A percentile compares a stretch with the other conserved stretches of the same genome.
These are phyloP conservation scores for Amphiura filiformis DNA, from an alignment of 35 echinoderm and acorn worm genomes.

Conservation along the genomic window DNA sequence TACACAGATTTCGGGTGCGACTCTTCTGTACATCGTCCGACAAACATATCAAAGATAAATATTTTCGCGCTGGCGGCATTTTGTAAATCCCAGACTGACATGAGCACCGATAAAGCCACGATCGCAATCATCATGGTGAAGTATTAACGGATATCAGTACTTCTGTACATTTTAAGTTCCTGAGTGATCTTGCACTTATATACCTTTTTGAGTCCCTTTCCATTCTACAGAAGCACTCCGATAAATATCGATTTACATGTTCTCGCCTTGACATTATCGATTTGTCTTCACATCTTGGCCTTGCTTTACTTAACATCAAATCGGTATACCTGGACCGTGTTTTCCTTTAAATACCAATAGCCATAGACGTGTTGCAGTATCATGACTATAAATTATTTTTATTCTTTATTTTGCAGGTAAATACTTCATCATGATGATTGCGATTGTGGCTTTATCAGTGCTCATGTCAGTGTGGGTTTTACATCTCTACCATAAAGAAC, in stretches of 20 bases:
- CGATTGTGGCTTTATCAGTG: constrained; percentile 63
- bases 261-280: too few species aligned
- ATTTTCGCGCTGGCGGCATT: constrained; percentile 36
- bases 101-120: constrained; percentile 64
- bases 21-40: constrained; percentile 37
- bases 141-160: too few species aligned
- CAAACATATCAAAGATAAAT: constrained; percentile 54
- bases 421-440: constrained; percentile 86
- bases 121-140: constrained; percentile 74
- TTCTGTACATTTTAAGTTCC: too few species aligned
- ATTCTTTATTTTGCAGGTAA: constrained; percentile 40
- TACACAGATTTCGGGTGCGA: constrained; percentile 17
- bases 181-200: too few species aligned
- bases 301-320: too few species aligned
- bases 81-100: constrained; percentile 57
- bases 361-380: too few species aligned
- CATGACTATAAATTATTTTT: background rate
- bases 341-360: too few species aligned
- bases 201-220: too few species aligned
- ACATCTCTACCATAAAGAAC: constrained; percentile 61
- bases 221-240: too few species aligned
- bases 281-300: too few species aligned
- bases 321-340: too few species aligned
- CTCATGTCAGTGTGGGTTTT: constrained; percentile 59
- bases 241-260: too few species aligned